Evolutionary conservation across 1,140 invertebrate genomes (phyloP), one percentile per base, ranked within the genome.

Genomic region (Propsilocerus akamusi): DNA sequence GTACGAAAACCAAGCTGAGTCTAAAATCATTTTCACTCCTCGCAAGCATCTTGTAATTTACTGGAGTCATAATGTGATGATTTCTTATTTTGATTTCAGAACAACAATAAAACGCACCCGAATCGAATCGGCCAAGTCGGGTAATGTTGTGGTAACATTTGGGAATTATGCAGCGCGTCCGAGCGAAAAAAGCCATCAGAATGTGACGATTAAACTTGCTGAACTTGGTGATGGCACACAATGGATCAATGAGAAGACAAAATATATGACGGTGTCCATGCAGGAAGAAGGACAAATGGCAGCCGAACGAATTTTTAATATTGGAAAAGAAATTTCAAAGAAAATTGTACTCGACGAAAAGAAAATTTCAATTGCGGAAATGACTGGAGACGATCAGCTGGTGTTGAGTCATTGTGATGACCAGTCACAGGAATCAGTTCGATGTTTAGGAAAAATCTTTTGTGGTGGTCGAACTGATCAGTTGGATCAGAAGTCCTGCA

Each of bases 401-500:
- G 14, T 20, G 10, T 5, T 41, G 10, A 41, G 34, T 20, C 34
- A 41, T 41, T 41, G 34, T 41, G 34, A 41, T 41, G 34, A 41
- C 14, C 22, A 20, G 34, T 41, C 34, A 6, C 34, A 41, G 10
- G 34, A 41, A 17, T 20, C 17, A 17, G 34, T 41, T 17, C 12
- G 14, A 20, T 41, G 34, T 20, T 41, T 41, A 20, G 34, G 34
- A 41, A 41, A 41, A 10, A 41, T 41, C 22, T n/a, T 93, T 49
- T 75, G 78, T 53, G 85, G 79, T 56, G 83, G 86, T 53, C 71
- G 73, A 25, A 73, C 80, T 52, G 82, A 79, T 0, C 74, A 77
- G 53, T 64, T 87, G 6, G 83, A 83, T 63, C 58, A 72, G 0
- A 72, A 74, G 48, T 80, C 79, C 7, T 71, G 85, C 0, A 54